Conservation (phyloP, 2,888 invertebrate species). For the Lathronympha strigana region DNA sequence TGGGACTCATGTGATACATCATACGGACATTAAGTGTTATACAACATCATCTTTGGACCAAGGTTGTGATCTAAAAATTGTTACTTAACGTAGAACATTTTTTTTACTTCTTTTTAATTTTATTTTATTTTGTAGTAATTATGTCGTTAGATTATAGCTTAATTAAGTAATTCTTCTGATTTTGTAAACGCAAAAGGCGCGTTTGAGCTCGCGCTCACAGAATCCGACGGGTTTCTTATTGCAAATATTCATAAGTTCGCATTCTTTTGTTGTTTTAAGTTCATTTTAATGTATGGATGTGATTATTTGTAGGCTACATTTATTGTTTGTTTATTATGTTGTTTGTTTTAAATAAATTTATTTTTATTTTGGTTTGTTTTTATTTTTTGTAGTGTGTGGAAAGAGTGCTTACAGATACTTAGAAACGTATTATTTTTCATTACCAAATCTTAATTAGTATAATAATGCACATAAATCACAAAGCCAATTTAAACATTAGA, state of each 20-base stretch:
- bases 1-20: conserved; percentile 61
- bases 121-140: conserved; percentile 43
- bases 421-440: not conserved
- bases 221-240: conserved; percentile 41
- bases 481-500: not conserved
- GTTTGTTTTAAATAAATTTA: conserved; percentile 10
- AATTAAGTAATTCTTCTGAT: conserved; percentile 12
- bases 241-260: conserved; percentile 41
- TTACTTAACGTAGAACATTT: conserved; percentile 30
- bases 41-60: conserved; percentile 55
- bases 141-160: conserved; percentile 17
- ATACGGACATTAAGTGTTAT: conserved; percentile 61
- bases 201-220: conserved; percentile 7
- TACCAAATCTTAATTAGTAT: not conserved
- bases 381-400: not conserved
- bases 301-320: conserved; percentile 7
- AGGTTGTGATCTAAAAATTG: conserved; percentile 61
- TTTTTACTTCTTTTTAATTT: conserved; percentile 25
- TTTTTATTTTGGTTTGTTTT: conserved; percentile 40
- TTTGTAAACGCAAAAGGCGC: not conserved
- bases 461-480: not conserved
- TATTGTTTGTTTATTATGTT: conserved; percentile 36
- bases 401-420: conserved; percentile 4
- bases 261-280: conserved; percentile 43
- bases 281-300: not conserved